Evolutionary conservation across 2,888 invertebrate species (phyloP), one percentile per base, ranked within the genome.

Genomic region (Xanthia togata): DNA sequence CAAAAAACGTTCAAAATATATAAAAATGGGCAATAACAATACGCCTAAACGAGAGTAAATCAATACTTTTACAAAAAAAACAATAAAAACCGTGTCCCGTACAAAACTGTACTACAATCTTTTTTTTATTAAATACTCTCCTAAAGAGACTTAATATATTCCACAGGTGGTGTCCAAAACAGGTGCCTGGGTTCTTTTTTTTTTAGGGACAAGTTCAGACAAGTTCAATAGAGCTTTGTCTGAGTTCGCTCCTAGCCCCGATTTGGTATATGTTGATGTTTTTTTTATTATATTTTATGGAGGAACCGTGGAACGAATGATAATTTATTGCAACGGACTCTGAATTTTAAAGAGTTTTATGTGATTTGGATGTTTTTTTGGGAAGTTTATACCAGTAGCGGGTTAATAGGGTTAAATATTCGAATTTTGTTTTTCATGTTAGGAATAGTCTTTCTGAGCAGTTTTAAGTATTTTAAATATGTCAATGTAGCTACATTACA

Each of bases 101-200:
- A 87, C 85, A 85, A 82, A 86, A 88, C 87, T 88, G 87, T 89
- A 84, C 87, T 71, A 74, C 76, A 60, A 69, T 77, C 74, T 71
- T 76, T 87, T 89, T 89, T 82, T 89, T 88, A 86, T 62, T 62
- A 85, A 84, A 79, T 59, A 31, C 76, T 70, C 87, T 90, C 87
- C 77, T n/a, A 87, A 75, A 82, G 81, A 59, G 70, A 50, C 76
- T 83, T 93, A 93, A 93, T 92, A 88, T 94, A 95, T 94, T 91
- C 94, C 93, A 95, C 95, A 95, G 95, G 95, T 96, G 95, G 92
- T 92, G 90, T 89, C 90, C 91, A 86, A 91, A 93, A 94, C 96
- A 96, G 95, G 95, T 95, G 95, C 90, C 88, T 82, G 84, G 84
- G 89, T 89, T 84, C 70, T 82, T 90, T 81, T 84, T 81, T 84